Percentiles rank a stretch among this genome's conserved stretches.
phyloP scores from a whole-genome alignment of 2,797 vertebrate species.

The Pipistrellus pipistrellus region DNA sequence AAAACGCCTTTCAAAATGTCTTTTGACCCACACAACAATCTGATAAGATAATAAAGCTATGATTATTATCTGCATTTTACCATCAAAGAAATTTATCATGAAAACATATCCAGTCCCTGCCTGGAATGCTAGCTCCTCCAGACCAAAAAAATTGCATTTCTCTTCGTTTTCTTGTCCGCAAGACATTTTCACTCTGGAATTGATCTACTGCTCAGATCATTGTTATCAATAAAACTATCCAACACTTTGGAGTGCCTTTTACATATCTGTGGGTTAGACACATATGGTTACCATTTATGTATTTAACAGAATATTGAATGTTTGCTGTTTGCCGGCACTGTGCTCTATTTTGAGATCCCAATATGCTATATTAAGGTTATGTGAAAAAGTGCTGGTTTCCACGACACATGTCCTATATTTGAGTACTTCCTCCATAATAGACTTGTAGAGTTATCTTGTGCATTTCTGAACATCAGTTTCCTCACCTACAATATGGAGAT shows the following conservation, averaged over 20 bases:
- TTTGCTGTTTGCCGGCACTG: not conserved
- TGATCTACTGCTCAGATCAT: not conserved
- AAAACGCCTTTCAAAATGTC: not conserved
- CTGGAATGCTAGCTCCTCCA: not conserved
- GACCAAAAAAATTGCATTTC: not conserved
- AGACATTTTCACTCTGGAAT: constrained; percentile 8
- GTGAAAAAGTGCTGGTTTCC: not conserved
- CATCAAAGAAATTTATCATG: not conserved
- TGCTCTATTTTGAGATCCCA: not conserved
- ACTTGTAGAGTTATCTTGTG: no score
- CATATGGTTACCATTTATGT: not conserved
- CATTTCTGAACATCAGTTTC: not conserved
- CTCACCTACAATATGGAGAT: not conserved
- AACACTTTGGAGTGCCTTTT: not conserved
- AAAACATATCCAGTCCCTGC: not conserved
- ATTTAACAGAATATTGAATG: constrained; percentile 8
- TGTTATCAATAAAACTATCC: constrained; percentile 47
- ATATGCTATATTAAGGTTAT: not conserved
- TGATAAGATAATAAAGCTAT: constrained; percentile 30
- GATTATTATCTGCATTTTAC: constrained; percentile 3
- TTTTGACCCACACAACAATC: not conserved
- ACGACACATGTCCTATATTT: not conserved
- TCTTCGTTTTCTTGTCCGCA: not conserved
- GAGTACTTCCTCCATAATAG: not conserved
- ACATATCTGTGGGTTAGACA: not conserved